Evolutionary conservation across 2,113 vertebrate species (phyloP), one percentile per base, ranked within the genome.

Genomic region (Cavia aperea): DNA sequence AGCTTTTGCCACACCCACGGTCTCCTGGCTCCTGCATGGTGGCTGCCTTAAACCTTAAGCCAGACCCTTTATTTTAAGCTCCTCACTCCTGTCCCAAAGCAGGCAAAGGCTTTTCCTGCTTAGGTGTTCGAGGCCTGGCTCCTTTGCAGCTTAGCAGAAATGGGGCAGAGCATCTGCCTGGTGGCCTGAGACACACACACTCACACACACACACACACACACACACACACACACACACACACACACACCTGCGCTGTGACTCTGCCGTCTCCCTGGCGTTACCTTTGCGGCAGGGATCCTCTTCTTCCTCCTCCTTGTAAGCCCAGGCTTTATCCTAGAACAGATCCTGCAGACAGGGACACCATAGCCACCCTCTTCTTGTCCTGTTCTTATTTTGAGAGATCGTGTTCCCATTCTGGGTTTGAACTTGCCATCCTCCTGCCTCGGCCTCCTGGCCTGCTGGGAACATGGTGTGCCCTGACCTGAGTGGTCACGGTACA

Each of bases 1-100:
- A 21, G 2, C n/a, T 63, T 49, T 36, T 4, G 29, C 18, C 2
- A 9, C 9, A 10, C 23, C 39, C 4, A 1, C 7, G 2, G 11
- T 24, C 5, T 8, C 26, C 51, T 33, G 3, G 46, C 43, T 23
- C 31, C 81, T 62, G n/a, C 2, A 49, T 29, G 73, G 29, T 5
- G 31, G 14, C 46, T 49, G 12, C 39, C 43, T 46, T 54, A 33
- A 79, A 16, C 39, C 43, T 46, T 54, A 33, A 79, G 9, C 43
- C 46, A 77, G 7, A 26, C 46, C 15, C 29, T 49, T 6, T 6
- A 29, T 31, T 49, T 9, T 16, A 29, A 51, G 46, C 46, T 78
- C 75, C 49, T 78, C 1, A 14, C 26, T 33, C 26, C 75, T 7
- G 26, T 51, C 15, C 46, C 33, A 46, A 33, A 51, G 24, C 26